phyloP scores from a whole-genome alignment of 2,888 invertebrate species.

The Rhyacophila evoluta region DNA sequence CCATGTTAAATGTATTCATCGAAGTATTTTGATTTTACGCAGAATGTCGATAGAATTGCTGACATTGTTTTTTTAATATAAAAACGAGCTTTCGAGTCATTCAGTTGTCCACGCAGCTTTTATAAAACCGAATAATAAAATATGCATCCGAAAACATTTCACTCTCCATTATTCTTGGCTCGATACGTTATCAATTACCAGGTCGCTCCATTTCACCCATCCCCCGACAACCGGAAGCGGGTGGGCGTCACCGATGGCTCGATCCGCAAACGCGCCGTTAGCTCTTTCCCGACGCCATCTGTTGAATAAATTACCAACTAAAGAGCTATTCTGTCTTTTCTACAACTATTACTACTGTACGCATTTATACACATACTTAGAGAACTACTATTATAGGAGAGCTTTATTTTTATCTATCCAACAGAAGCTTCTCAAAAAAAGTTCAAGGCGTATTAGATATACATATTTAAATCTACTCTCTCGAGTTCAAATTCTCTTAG shows the following conservation, averaged over 20 bases:
- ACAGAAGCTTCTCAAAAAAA: no score
- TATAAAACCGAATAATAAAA: neutral
- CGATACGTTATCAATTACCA: constrained; percentile 22
- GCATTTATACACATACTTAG: neutral
- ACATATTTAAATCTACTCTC: no score
- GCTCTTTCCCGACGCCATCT: constrained; percentile 8
- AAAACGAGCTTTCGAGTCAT: neutral
- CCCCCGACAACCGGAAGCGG: neutral
- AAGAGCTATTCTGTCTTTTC: constrained; percentile 19
- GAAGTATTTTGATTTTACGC: no score
- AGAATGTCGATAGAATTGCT: no score
- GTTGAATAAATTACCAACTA: constrained; percentile 18
- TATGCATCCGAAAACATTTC: constrained; percentile 16
- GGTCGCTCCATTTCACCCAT: neutral
- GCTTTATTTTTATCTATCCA: neutral
- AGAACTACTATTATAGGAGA: neutral
- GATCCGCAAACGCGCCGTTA: constrained; percentile 24
- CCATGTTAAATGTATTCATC: no score
- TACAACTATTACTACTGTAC: neutral
- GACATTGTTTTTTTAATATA: no score
- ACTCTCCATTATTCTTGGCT: constrained; percentile 24
- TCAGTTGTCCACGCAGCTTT: neutral
- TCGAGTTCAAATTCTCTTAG: no score
- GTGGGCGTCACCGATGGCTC: neutral
- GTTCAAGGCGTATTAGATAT: no score